Base-by-base conservation (phyloP, 2,113 vertebrate species). In the Labeo catla region DNA sequence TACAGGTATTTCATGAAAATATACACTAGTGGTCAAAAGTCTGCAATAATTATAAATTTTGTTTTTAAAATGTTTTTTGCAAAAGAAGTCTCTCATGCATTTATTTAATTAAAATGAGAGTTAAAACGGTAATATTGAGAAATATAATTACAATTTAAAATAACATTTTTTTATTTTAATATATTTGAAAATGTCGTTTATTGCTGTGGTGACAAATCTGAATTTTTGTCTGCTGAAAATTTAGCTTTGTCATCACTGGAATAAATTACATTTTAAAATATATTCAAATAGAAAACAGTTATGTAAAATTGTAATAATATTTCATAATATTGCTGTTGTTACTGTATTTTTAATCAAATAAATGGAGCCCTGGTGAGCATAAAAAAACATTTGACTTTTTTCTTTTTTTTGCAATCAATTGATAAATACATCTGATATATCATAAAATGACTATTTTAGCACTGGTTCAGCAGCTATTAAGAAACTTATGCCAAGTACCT, bases 1-100 rank as follows among this genome's bases (percentile, higher is more conserved):
- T 96, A 19, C 92, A 93, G 95, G 95, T 96, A 93, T 50, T 61
- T 70, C 34, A n/a, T 21, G 47, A 49, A 21, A 21, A 73, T 61
- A 50, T 57, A 57, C 54, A 57, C 54, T 19, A 59, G 2, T 0
- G 6, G 57, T 21, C 7, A 59, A 21, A 59, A 59, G 57, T 21
- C 0, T 59, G 19, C 54, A 19, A 21, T 21, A 57, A 59, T 6
- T 54, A 16, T 12, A 54, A 13, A 15, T 50, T 10, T 50, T 12
- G 49, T 50, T 50, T 12, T 11, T 50, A 28, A 28, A 28, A 28
- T 28, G 28, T 28, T 39, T 39, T 39, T 39, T 4, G 3, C 3
- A 39, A 39, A 39, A 39, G 50, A 52, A 52, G 13, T 15, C 49
- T 50, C 15, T 13, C 19, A 57, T 52, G 13, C 1, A 7, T 57